phyloP scores from a whole-genome alignment of 1,140 invertebrate genomes.

The Platyscapa corneri region DNA sequence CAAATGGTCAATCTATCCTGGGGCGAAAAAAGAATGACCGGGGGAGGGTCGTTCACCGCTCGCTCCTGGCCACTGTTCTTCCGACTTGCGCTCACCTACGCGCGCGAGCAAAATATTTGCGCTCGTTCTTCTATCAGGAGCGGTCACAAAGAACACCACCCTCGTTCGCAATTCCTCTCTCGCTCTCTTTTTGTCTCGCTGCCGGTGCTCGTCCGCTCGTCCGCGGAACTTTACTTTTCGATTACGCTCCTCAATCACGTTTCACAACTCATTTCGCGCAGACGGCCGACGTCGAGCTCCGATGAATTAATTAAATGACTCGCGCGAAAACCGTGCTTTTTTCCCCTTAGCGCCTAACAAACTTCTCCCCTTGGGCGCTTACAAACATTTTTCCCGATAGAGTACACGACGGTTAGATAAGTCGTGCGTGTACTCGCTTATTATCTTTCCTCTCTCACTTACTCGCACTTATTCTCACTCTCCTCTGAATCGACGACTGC shows the following conservation, averaged over 20 bases:
- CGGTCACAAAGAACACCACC: background rate
- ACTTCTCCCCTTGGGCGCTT: background rate
- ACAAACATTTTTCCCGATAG: conserved; percentile 17
- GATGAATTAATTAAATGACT: conserved; percentile 49
- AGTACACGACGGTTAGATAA: conserved; percentile 11
- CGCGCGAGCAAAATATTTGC: conserved; percentile 17
- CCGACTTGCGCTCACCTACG: background rate
- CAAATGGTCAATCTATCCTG: conserved; percentile 69
- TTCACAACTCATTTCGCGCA: conserved; percentile 49
- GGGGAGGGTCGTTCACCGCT: too few species aligned
- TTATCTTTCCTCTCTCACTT: background rate
- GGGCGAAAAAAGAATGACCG: conserved; percentile 56
- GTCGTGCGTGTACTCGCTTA: background rate
- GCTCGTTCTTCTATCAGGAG: background rate
- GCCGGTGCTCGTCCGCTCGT: background rate
- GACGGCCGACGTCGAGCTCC: conserved; percentile 6
- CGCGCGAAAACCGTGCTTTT: background rate
- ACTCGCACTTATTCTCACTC: too few species aligned
- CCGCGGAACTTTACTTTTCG: conserved; percentile 50
- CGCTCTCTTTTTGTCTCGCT: background rate
- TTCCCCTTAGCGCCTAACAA: conserved; percentile 7
- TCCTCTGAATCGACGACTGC: too few species aligned
- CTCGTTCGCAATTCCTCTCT: background rate
- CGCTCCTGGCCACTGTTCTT: background rate
- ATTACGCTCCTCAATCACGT: conserved; percentile 53